A percentile compares a stretch with the other conserved stretches of the same genome.
Evolutionary conservation across 2,113 vertebrate genomes (phyloP).

Genomic region (Pelobates fuscus): DNA sequence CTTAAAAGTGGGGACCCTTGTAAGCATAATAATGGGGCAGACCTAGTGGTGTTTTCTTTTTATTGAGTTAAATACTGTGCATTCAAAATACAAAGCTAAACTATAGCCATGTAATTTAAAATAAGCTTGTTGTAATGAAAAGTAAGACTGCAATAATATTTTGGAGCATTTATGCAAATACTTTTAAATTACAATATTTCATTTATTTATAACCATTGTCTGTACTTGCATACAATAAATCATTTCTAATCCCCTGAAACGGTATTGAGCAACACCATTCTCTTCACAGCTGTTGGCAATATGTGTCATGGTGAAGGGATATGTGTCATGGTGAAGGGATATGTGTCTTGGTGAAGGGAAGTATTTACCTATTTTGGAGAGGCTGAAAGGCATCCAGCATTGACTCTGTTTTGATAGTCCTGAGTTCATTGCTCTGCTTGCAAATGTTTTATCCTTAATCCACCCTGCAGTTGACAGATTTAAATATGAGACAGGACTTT

Average conservation of each 20-base stretch:
- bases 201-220: too few species aligned
- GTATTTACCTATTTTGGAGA: background rate
- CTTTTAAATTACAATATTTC: too few species aligned
- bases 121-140: too few species aligned
- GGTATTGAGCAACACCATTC: conserved; percentile 13
- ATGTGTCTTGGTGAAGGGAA: background rate
- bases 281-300: conserved; percentile 14
- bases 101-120: too few species aligned
- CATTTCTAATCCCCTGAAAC: background rate
- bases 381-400: conserved; percentile 16
- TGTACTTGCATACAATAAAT: too few species aligned
- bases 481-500: background rate
- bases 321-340: background rate
- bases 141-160: too few species aligned
- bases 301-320: background rate
- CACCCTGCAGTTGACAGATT: background rate
- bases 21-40: too few species aligned
- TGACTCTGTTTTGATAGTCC: background rate
- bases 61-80: too few species aligned
- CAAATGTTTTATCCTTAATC: conserved; percentile 20
- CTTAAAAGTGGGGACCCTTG: too few species aligned
- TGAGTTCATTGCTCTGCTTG: conserved; percentile 16
- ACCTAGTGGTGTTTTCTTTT: too few species aligned
- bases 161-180: too few species aligned
- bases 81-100: too few species aligned